phyloP scores from a whole-genome alignment of 2,888 invertebrate genomes.

The Ectobius pallidus region DNA sequence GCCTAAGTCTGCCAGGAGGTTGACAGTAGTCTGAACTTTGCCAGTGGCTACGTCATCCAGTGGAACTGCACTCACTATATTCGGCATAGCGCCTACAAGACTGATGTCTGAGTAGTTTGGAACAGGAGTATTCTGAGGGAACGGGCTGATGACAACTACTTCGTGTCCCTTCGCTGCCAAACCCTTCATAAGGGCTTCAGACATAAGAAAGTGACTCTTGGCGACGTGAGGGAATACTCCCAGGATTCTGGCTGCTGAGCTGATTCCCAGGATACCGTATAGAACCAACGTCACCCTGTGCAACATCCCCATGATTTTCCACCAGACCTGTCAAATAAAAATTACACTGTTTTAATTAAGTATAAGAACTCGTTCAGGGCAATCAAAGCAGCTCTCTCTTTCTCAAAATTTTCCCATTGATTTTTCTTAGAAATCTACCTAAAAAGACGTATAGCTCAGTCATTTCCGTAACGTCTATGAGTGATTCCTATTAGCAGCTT shows the following conservation, averaged over 20 bases:
- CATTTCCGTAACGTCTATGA: no score
- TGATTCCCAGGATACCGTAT: background rate
- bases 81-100: conserved; percentile 17
- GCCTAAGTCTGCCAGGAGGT: background rate
- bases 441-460: no score
- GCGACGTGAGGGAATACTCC: conserved; percentile 37
- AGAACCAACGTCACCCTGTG: no score
- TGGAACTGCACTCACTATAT: conserved; percentile 8
- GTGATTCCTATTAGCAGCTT: no score
- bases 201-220: conserved; percentile 38
- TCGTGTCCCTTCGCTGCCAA: conserved; percentile 35
- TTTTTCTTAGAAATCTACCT: no score
- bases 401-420: no score
- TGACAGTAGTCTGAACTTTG: background rate
- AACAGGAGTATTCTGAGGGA: conserved; percentile 18
- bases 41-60: conserved; percentile 22
- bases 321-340: no score
- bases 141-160: conserved; percentile 36
- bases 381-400: no score
- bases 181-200: conserved; percentile 32
- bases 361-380: no score
- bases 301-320: no score
- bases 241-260: conserved; percentile 24
- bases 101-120: conserved; percentile 34
- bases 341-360: no score